These are phyloP conservation scores for Agrotis puta DNA, from an alignment of 2,888 invertebrate species.

Conservation along the genomic window DNA sequence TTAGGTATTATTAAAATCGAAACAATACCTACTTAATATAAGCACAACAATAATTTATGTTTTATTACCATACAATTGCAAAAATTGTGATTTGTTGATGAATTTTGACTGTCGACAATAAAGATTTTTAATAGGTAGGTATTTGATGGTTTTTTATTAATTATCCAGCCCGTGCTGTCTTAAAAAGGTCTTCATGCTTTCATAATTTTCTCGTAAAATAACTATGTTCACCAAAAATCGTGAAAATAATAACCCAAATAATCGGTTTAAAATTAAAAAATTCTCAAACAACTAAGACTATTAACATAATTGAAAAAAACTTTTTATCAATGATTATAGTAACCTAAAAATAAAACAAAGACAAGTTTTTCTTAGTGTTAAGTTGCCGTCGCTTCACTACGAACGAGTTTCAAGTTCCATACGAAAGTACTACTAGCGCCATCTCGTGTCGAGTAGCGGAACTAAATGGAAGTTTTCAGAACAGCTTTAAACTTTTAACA, in stretches of 20 bases:
- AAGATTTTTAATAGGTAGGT: neutral
- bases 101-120: neutral
- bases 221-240: neutral
- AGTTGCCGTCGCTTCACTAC: neutral
- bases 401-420: neutral
- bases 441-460: constrained; percentile 85
- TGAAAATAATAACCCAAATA: no score
- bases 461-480: constrained; percentile 63
- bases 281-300: no score
- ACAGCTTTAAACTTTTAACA: neutral
- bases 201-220: no score
- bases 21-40: constrained; percentile 42
- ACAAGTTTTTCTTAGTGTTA: neutral
- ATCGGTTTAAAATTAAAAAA: no score
- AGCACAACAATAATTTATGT: constrained; percentile 18
- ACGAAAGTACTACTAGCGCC: constrained; percentile 76
- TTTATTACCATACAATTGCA: no score
- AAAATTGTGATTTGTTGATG: neutral
- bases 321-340: no score
- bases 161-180: no score
- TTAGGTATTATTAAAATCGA: neutral
- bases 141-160: no score
- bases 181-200: no score
- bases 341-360: neutral
- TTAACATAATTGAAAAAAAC: no score